Base-by-base conservation (phyloP, 2,797 vertebrate genomes). In the Lepilemur septentrionalis region DNA sequence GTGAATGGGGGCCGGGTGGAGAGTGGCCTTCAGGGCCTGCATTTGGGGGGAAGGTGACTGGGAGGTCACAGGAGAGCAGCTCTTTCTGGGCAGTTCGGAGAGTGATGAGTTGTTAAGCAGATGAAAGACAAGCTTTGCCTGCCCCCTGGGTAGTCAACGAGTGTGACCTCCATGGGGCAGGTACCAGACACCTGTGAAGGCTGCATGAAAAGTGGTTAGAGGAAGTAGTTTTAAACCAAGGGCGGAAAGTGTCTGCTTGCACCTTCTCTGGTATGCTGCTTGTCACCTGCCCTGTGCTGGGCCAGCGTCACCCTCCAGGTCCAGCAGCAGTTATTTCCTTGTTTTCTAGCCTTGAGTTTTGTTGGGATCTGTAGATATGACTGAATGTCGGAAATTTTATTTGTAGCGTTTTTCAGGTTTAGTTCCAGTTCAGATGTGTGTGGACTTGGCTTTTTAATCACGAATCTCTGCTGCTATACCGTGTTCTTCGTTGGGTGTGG, bases 401-500 rank as follows among this genome's bases (percentile, higher is more conserved):
- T 82, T 92, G 82, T 38, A 46, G 41, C 38, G 10, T 59, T 69
- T 67, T 67, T 22, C 4, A 11, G 25, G 65, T 70, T 17, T 35
- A 2, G 50, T 88, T 83, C 10, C 23, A 35, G 35, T 32, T 41
- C 1, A 1, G 46, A 38, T 6, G 0, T 32, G 5, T 23, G 6
- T 41, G 38, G 32, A n/a, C 18, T 15, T 2, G 59, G 11, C 23
- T 46, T 63, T 25, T 32, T 23, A 4, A 1, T 46, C 35, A 3
- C 28, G 17, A 10, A 0, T 22, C 25, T 35, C 10, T 52, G 59
- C 30, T 52, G 32, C 28, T 4, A 0, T 4, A 0, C 75, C 2
- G 1, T 15, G 4, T 7, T 65, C 38, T 80, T 18, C 5, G n/a
- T 38, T 20, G 2, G 2, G 12, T n/a, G 63, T 30, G 38, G 43